These are phyloP conservation scores for Vimba vimba DNA, from an alignment of 2,113 vertebrate genomes.

Conservation along the genomic window DNA sequence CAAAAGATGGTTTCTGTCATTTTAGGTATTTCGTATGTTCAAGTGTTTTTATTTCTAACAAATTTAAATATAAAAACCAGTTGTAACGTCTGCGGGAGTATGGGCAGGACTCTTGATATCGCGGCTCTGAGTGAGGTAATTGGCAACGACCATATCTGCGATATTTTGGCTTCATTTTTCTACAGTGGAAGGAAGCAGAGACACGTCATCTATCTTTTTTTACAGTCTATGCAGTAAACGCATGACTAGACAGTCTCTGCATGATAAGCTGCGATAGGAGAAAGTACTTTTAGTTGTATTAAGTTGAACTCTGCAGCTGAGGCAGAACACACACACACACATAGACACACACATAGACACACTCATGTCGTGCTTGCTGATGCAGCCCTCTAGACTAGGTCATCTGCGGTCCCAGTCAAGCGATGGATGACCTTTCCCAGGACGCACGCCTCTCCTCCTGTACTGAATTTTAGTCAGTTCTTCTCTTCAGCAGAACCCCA, in stretches of 20 bases:
- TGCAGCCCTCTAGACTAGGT: slow-evolving; percentile 37
- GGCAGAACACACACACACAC: slow-evolving; percentile 10
- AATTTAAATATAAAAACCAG: no score
- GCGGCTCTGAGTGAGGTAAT: no score
- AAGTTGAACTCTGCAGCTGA: neutral
- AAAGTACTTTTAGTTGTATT: neutral
- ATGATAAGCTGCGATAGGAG: neutral
- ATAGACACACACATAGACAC: neutral
- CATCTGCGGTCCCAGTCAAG: slow-evolving; percentile 7
- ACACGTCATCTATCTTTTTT: no score
- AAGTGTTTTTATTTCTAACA: no score
- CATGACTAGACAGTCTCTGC: neutral
- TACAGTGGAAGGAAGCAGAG: no score
- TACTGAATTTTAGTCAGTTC: slow-evolving; percentile 17
- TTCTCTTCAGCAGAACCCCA: slow-evolving; percentile 17
- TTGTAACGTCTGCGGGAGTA: no score
- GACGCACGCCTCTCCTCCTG: neutral
- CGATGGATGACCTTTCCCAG: slow-evolving; percentile 27
- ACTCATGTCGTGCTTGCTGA: slow-evolving; percentile 30
- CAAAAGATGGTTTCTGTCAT: no score
- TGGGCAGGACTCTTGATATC: no score
- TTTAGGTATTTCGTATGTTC: no score
- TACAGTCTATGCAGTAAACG: no score
- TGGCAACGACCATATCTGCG: no score
- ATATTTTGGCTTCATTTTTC: no score